Conservation (phyloP, 2,888 invertebrate species). For the Macrosiphum euphorbiae region DNA sequence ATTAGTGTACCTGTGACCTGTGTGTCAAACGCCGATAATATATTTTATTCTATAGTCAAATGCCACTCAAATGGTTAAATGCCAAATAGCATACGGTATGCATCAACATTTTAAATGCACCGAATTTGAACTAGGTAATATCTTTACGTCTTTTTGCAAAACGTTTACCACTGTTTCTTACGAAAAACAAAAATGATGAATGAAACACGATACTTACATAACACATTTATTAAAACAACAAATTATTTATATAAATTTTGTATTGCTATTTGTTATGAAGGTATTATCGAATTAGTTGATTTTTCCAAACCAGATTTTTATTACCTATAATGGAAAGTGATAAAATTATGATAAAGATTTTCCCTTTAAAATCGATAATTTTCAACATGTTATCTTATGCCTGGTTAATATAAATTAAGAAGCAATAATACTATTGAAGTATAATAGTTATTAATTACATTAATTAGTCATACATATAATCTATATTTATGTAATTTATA, state of each 20-base stretch:
- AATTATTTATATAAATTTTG: neutral
- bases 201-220: neutral
- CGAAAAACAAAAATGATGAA: no score
- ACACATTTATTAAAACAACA: neutral
- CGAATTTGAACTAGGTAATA: neutral
- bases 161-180: neutral
- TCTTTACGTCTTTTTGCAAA: neutral
- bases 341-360: neutral
- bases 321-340: neutral
- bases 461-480: neutral
- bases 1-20: neutral
- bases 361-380: neutral
- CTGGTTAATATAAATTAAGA: neutral
- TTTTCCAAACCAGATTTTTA: neutral
- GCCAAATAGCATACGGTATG: neutral
- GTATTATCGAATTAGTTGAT: neutral
- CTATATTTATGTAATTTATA: neutral
- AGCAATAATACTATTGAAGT: neutral
- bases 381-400: neutral
- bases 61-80: neutral
- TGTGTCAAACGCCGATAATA: neutral
- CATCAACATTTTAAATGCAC: neutral
- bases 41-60: neutral
- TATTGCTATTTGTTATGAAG: no score
- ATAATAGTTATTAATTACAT: neutral